Conservation (phyloP, 2,888 invertebrate genomes). For the Synanthedon vespiformis region DNA sequence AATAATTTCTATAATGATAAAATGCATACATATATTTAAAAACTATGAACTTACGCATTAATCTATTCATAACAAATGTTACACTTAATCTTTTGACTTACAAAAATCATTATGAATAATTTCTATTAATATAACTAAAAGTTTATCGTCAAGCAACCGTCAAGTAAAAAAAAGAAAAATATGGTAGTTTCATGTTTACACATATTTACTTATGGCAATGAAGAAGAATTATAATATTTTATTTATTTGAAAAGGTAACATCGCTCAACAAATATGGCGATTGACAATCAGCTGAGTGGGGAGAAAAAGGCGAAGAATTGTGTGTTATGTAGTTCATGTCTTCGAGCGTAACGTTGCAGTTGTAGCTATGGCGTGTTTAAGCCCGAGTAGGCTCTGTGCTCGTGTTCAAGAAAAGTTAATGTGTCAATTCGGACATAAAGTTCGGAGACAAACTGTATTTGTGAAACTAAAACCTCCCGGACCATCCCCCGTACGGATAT, state of each 20-base stretch:
- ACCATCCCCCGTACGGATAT: slow-evolving; percentile 69
- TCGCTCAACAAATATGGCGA: slow-evolving; percentile 23
- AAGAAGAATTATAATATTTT: too few relatives aligned
- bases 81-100: too few relatives aligned
- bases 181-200: too few relatives aligned
- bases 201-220: too few relatives aligned
- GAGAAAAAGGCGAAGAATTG: slow-evolving; percentile 59
- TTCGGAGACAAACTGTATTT: slow-evolving; percentile 77
- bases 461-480: slow-evolving; percentile 77
- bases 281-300: slow-evolving; percentile 70
- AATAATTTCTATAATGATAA: too few relatives aligned
- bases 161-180: too few relatives aligned
- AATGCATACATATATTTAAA: too few relatives aligned
- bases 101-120: too few relatives aligned
- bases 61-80: too few relatives aligned
- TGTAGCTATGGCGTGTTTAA: slow-evolving; percentile 86
- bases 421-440: slow-evolving; percentile 82
- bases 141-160: too few relatives aligned
- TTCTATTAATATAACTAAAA: too few relatives aligned
- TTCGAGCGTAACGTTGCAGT: slow-evolving; percentile 76
- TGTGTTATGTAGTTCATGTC: slow-evolving; percentile 66
- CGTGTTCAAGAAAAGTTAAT: slow-evolving; percentile 82
- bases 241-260: neutral
- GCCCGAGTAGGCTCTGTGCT: slow-evolving; percentile 85
- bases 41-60: too few relatives aligned